Base-by-base conservation (phyloP, 2,888 invertebrate species). In the Danaus chrysippus region DNA sequence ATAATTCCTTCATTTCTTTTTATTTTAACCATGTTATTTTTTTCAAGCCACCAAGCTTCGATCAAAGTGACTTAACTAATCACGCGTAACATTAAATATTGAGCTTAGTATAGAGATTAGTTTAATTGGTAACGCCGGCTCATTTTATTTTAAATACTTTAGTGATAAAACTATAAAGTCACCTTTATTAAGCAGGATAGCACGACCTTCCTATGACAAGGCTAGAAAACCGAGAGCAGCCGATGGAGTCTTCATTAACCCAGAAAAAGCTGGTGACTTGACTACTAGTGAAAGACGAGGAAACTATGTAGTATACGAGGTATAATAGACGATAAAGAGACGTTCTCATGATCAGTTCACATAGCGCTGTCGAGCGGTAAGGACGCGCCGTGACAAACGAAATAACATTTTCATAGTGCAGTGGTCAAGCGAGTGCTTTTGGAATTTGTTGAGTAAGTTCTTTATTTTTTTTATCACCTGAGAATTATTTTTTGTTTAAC, bases 281-380 rank as follows among this genome's bases (percentile, higher is more conserved):
- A 75, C 73, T 73, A 79, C 84, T 85, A 87, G 89, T 88, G 89
- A 89, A 88, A 89, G 88, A 88, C 83, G 86, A 83, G 86, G 81
- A 84, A 84, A 84, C 85, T 86, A n/a, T n/a, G n/a, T n/a, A 86
- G 85, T 85, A 84, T 86, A 83, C 81, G 78, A 85, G 85, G 86
- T 89, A 89, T 89, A 89, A 85, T 89, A 86, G 82, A 78, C 77
- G 75, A 76, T 64, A 68, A 67, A 60, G 65, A 62, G 63, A 64
- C 61, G 63, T 62, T 41, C 62, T 64, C 70, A 63, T 63, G 69
- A 69, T 70, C 74, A 74, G 75, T 75, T 67, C 62, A 54, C 67
- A 68, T 65, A 68, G 71, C 68, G 72, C 61, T 68, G 65, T 58
- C 61, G 63, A 42, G 55, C 60, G 65, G 63, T 60, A 43, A 68